Percentiles rank a stretch among this genome's conserved stretches.
Evolutionary conservation across 2,888 invertebrate species (phyloP).

Genomic region (Lamellibrachia columna): DNA sequence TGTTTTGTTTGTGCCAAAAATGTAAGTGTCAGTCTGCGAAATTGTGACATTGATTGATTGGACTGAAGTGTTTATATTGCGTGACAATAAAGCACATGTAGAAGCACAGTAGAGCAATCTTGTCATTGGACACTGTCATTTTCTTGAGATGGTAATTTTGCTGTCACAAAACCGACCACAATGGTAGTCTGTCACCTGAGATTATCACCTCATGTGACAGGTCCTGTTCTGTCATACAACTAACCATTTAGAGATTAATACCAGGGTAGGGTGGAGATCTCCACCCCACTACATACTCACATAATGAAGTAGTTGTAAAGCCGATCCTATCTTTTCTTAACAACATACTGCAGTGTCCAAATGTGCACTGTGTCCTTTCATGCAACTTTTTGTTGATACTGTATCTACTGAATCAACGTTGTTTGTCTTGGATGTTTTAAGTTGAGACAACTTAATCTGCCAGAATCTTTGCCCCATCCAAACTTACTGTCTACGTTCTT

Average conservation of each 20-base stretch:
- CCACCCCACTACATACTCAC: neutral
- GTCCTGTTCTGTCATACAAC: neutral
- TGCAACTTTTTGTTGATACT: neutral
- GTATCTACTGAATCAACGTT: neutral
- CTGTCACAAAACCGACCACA: neutral
- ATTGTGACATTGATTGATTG: neutral
- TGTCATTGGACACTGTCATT: neutral
- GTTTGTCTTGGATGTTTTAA: neutral
- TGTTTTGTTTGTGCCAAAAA: neutral
- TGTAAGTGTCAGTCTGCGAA: neutral
- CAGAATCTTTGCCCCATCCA: neutral
- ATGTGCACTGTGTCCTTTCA: neutral
- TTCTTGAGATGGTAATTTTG: neutral
- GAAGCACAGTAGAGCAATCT: neutral
- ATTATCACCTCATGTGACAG: neutral
- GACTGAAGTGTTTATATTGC: neutral
- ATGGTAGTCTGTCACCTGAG: neutral
- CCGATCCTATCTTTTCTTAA: neutral
- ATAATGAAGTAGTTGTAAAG: neutral
- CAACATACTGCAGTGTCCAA: neutral
- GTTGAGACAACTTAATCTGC: neutral
- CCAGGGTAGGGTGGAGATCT: neutral
- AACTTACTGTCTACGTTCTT: neutral
- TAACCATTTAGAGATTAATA: neutral
- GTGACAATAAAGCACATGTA: neutral